Evolutionary conservation across 2,888 invertebrate genomes (phyloP).

Genomic region (Brassicogethes aeneus): DNA sequence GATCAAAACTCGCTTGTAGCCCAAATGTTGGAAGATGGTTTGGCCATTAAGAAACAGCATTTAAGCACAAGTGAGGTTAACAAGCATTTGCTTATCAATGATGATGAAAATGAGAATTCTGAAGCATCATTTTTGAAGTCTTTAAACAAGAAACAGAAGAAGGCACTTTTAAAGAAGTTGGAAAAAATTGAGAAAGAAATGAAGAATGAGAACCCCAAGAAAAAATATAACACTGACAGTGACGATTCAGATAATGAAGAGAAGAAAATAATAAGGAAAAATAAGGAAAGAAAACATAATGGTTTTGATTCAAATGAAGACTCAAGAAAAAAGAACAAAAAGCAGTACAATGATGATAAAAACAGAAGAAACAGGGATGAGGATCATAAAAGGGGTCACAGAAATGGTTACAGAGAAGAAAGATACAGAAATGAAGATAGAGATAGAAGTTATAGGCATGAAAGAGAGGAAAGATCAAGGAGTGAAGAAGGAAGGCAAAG

Average conservation of each 20-base stretch:
- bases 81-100: constrained; percentile 52
- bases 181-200: constrained; percentile 22
- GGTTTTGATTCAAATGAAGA: constrained; percentile 12
- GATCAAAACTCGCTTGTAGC: constrained; percentile 69
- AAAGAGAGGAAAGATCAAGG: neutral
- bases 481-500: neutral
- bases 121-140: constrained; percentile 76
- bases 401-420: neutral
- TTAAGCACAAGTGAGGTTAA: constrained; percentile 44
- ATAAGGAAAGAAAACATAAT: constrained; percentile 16
- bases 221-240: constrained; percentile 13
- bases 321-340: constrained; percentile 1
- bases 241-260: constrained; percentile 12
- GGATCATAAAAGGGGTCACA: neutral
- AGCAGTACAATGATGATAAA: neutral
- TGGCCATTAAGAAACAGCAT: constrained; percentile 76
- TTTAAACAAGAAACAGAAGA: constrained; percentile 79
- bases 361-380: neutral
- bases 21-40: constrained; percentile 87
- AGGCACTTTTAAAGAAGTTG: constrained; percentile 68
- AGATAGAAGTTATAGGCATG: neutral
- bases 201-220: constrained; percentile 15
- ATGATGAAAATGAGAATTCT: constrained; percentile 47
- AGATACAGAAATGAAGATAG: neutral
- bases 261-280: constrained; percentile 7